Evolutionary conservation across 2,797 vertebrate genomes (phyloP).

Genomic region (Atherinosoma microstoma): DNA sequence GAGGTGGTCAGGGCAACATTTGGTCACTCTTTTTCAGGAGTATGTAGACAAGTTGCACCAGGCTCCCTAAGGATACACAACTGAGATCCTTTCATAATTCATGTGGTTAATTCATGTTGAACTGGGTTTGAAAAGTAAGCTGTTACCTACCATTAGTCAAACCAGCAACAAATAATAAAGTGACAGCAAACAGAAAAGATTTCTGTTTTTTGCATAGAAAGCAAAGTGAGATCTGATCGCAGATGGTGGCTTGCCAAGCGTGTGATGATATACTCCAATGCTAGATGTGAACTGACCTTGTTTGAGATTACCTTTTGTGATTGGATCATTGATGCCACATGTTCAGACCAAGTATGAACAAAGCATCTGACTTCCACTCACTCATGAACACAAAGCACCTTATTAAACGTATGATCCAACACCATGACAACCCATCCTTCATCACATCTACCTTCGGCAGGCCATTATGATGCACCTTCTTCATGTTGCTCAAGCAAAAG

Average conservation of each 20-base stretch:
- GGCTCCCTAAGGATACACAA: background rate
- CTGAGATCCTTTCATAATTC: conserved; percentile 6
- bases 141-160: background rate
- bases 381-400: conserved; percentile 25
- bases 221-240: conserved; percentile 1
- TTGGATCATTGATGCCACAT: background rate
- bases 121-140: background rate
- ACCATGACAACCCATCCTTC: conserved; percentile 4
- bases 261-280: background rate
- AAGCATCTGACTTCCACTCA: conserved; percentile 23
- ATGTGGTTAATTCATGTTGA: background rate
- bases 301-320: background rate
- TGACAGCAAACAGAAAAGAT: background rate
- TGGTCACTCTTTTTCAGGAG: background rate
- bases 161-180: background rate
- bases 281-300: background rate
- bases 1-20: background rate
- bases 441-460: conserved; percentile 13
- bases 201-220: background rate
- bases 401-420: conserved; percentile 20
- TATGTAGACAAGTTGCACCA: background rate
- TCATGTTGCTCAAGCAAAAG: background rate
- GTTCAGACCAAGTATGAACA: background rate
- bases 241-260: background rate
- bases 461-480: background rate